Evolutionary conservation across 1,140 invertebrate species (phyloP).

Genomic region (Drosophila santomea): DNA sequence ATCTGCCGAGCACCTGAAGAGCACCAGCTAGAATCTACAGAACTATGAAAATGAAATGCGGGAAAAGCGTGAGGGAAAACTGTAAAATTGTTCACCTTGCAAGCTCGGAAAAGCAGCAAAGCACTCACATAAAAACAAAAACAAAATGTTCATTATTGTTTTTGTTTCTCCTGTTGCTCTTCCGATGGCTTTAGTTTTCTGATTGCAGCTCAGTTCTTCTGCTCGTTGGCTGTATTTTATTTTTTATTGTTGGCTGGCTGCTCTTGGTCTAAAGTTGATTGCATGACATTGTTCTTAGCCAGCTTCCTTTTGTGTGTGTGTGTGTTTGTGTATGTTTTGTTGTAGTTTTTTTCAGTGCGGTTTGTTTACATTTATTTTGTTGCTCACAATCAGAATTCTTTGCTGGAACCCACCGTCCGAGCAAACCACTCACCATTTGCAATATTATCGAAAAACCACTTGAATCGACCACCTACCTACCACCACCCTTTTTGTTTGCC

Average conservation of each 20-base stretch:
- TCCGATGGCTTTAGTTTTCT: conserved; percentile 32
- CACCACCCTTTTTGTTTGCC: conserved; percentile 27
- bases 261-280: conserved; percentile 77
- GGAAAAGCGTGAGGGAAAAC: conserved; percentile 13
- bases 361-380: conserved; percentile 73
- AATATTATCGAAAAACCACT: conserved; percentile 62
- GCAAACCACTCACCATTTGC: conserved; percentile 31
- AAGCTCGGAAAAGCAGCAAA: conserved; percentile 7
- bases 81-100: conserved; percentile 46
- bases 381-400: conserved; percentile 50
- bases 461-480: conserved; percentile 13
- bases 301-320: conserved; percentile 22
- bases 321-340: neutral
- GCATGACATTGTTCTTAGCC: conserved; percentile 76
- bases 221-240: conserved; percentile 39
- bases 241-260: conserved; percentile 60
- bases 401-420: neutral
- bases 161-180: conserved; percentile 44
- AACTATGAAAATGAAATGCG: conserved; percentile 36
- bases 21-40: conserved; percentile 4
- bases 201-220: conserved; percentile 33
- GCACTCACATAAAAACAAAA: conserved; percentile 9
- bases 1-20: conserved; percentile 20
- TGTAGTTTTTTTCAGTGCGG: conserved; percentile 34
- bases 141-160: conserved; percentile 44